Base-by-base conservation (phyloP, 2,113 vertebrate genomes). In the Hystrix cristata region DNA sequence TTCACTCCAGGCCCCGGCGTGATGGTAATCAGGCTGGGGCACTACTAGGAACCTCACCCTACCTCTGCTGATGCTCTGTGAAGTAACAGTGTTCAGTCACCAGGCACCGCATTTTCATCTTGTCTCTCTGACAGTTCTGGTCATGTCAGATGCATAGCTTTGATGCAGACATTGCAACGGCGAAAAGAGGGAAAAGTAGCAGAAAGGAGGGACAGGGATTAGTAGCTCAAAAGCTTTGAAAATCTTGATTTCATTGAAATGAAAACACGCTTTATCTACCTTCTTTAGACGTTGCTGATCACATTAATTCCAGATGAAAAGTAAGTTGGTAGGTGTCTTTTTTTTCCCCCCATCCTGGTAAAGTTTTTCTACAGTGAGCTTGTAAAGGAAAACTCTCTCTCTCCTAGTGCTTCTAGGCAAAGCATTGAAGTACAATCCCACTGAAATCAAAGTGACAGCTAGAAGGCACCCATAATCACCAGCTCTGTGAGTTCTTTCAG, bases 261-360 rank as follows among this genome's bases (percentile, higher is more conserved):
- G 72, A 96, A 8, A 96, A 76, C 74, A 53, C 43, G 67, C 60
- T 91, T 97, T 95, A 93, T 88, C 80, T 98, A 69, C 71, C 93
- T 92, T 96, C 87, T 96, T 98, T 94, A 97, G 95, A 97, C 8
- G 0, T 15, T 92, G 60, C 57, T 97, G 94, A 96, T 95, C 87
- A 96, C 95, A 90, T 98, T 98, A 98, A 96, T 84, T 83, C 62
- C 90, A 71, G 96, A 94, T 96, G 78, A 98, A 97, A 94, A 67
- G 91, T 92, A 85, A 98, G 71, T 97, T 90, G 94, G 59, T 95
- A 71, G 91, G 51, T 18, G 7, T 79, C 83, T 53, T 93, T 53
- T 59, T 34, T 85, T 46, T 23, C 86, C 48, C 29, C 55, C 65
- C 91, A 65, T 83, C 11, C 64, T 95, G 21, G 14, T 97, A n/a